phyloP scores from a whole-genome alignment of 2,113 vertebrate species.

The Gymnocephalus cernua region DNA sequence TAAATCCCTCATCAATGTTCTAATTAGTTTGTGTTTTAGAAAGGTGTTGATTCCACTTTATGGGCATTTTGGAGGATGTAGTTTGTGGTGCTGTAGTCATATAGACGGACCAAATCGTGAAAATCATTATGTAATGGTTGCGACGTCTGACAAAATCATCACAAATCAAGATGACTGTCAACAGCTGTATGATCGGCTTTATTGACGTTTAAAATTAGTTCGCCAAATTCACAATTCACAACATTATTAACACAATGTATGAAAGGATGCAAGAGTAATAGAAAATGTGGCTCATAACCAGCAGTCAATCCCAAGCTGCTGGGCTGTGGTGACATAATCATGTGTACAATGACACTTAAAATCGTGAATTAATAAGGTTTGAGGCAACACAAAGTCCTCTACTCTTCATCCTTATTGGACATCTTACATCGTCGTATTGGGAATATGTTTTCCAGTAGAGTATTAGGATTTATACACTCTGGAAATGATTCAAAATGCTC shows the following conservation, averaged over 20 bases:
- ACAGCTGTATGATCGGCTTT: not conserved
- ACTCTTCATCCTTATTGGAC: not conserved
- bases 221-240: not conserved
- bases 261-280: not conserved
- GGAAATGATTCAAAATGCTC: not conserved
- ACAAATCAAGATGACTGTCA: not conserved
- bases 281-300: not conserved
- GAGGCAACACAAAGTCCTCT: not conserved
- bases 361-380: not conserved
- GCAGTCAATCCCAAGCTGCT: not conserved
- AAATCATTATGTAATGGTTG: too few species aligned
- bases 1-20: not conserved
- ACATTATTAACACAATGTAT: not conserved
- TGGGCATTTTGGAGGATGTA: not conserved
- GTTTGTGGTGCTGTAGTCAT: not conserved
- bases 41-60: not conserved
- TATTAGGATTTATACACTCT: not conserved
- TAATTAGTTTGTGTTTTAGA: not conserved
- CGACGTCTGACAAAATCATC: too few species aligned
- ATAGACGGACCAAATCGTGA: too few species aligned
- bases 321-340: not conserved
- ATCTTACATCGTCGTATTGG: not conserved
- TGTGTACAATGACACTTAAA: not conserved
- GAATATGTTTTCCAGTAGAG: too few species aligned
- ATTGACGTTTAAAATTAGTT: not conserved